phyloP scores from a whole-genome alignment of 2,888 invertebrate genomes.

The Pseudanteris insignis region DNA sequence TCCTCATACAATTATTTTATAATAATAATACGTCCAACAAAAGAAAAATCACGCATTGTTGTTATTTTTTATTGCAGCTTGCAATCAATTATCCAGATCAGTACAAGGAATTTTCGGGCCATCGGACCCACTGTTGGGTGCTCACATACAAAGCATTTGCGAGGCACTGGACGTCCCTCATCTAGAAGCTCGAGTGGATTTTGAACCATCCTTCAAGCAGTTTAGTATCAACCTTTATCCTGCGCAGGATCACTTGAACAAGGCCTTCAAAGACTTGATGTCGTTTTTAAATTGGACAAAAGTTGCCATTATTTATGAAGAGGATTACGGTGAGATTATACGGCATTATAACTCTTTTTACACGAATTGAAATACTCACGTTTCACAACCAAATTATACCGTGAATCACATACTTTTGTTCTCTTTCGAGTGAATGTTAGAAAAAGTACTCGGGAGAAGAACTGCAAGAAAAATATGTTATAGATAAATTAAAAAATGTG shows the following conservation, averaged over 20 bases:
- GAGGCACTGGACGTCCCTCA: slow-evolving; percentile 91
- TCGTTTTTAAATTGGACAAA: slow-evolving; percentile 90
- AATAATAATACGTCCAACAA: too few species aligned
- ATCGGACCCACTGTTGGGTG: slow-evolving; percentile 81
- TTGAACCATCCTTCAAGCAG: slow-evolving; percentile 73
- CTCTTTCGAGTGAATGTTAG: too few species aligned
- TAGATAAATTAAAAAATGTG: too few species aligned
- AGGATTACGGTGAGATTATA: slow-evolving; percentile 79
- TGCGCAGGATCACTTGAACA: slow-evolving; percentile 81
- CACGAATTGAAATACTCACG: neutral
- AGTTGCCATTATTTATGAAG: slow-evolving; percentile 93
- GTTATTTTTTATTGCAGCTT: slow-evolving; percentile 73
- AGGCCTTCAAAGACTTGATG: slow-evolving; percentile 86
- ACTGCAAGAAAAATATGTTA: too few species aligned
- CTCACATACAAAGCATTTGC: slow-evolving; percentile 88
- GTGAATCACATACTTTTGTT: too few species aligned
- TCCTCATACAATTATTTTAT: too few species aligned
- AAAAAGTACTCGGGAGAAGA: too few species aligned
- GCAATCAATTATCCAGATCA: slow-evolving; percentile 83
- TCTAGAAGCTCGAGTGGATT: slow-evolving; percentile 79
- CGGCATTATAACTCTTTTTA: slow-evolving; percentile 10
- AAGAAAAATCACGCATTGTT: too few species aligned
- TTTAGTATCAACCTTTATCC: slow-evolving; percentile 92
- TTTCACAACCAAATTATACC: neutral
- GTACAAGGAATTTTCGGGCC: slow-evolving; percentile 90